phyloP scores from a whole-genome alignment of 2,797 vertebrate genomes.

The Hydrocynus forskahlii region DNA sequence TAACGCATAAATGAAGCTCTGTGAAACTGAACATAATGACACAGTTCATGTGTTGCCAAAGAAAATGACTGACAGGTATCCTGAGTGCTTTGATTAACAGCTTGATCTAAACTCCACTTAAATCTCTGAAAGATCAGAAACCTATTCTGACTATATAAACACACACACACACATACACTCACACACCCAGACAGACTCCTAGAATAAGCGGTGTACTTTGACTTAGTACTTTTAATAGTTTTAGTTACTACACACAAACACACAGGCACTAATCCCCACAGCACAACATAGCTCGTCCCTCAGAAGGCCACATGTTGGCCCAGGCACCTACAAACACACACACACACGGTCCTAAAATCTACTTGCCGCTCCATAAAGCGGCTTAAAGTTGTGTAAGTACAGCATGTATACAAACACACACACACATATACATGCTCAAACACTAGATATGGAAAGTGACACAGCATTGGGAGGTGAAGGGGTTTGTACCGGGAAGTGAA shows the following conservation, averaged over 20 bases:
- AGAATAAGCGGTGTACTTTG: no score
- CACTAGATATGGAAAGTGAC: not conserved
- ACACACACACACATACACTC: not conserved
- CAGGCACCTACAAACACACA: constrained; percentile 15
- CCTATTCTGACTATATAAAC: no score
- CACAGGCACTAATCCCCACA: not conserved
- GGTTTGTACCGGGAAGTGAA: not conserved
- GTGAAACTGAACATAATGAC: no score
- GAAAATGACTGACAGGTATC: no score
- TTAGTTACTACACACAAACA: not conserved
- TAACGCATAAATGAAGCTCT: no score
- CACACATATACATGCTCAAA: not conserved
- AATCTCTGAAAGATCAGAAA: no score
- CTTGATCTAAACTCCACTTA: no score
- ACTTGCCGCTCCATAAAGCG: not conserved
- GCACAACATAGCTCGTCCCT: not conserved
- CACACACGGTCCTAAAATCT: not conserved
- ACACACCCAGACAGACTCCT: no score
- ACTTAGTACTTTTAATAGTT: no score
- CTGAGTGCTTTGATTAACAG: no score
- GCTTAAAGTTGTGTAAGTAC: not conserved
- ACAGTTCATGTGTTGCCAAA: no score
- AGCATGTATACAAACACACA: not conserved
- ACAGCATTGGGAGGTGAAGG: not conserved
- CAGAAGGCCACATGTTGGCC: not conserved